Evolutionary conservation across 2,888 invertebrate species (phyloP), one percentile per base, ranked within the genome.

Genomic region (Ypsolopha sequella): DNA sequence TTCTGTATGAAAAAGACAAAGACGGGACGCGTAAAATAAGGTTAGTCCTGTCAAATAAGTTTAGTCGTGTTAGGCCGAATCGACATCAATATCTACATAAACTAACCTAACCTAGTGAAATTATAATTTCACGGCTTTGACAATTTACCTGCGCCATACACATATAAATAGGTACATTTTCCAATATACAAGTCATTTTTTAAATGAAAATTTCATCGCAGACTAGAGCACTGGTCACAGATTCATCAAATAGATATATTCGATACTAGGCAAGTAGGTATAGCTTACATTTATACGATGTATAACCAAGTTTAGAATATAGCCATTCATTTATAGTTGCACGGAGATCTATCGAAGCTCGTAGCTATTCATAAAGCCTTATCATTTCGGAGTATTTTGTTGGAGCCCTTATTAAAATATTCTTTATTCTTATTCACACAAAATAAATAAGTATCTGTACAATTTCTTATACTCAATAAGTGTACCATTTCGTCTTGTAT

Each of bases 191-290:
- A 60, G 54, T 56, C 61, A 62, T 8, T 59, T 59, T 51, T 51
- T 36, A 51, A 44, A 68, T 65, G 66, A 63, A 65, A 65, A 66
- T 64, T 71, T 64, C 61, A 56, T 64, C 60, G 57, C 65, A 74
- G 85, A 85, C 85, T 85, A 85, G 85, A 85, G 70, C 73, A 74
- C 70, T 76, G 79, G 76, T 84, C 80, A 80, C 77, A 80, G 75
- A 73, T 72, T 67, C 68, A 68, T 65, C 60, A 65, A 67, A 11
- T n/a, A 33, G 39, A 11, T 41, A 13, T 13, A 11, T 34, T 9
- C 11, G 9, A 11, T 24, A 24, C 13, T 50, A n/a, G 34, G 50
- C 41, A 41, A 43, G 44, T 24, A 43, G 9, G 9, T 24, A n/a
- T 14, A 51, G 8, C 48, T 36, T 41, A n/a, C 45, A 51, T 36